Conservation (phyloP, 2,888 invertebrate genomes). For the Harpagoxenus sublaevis region DNA sequence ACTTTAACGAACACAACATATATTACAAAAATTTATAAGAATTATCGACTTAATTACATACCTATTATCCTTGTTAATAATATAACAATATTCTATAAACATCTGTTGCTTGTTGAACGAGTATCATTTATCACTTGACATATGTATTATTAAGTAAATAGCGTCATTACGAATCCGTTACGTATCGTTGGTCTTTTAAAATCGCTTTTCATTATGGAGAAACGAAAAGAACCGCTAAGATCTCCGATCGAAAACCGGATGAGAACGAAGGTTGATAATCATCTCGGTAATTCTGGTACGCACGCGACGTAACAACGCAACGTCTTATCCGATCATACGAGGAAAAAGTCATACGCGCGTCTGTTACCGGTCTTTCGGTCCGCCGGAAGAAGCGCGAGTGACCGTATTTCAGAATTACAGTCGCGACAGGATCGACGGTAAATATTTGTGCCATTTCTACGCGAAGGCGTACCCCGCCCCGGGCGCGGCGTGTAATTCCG, state of each 20-base stretch:
- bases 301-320: conserved; percentile 28
- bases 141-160: neutral
- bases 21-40: neutral
- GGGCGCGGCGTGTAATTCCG: conserved; percentile 62
- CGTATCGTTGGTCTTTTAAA: neutral
- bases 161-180: neutral
- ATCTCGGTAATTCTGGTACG: conserved; percentile 40
- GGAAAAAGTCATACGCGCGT: neutral
- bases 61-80: neutral
- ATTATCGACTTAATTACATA: neutral
- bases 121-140: neutral
- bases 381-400: conserved; percentile 30
- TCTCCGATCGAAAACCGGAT: neutral
- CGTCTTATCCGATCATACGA: conserved; percentile 13
- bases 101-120: neutral
- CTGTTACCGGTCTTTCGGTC: conserved; percentile 12
- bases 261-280: conserved; percentile 36
- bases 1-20: neutral
- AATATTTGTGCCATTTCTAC: conserved; percentile 70
- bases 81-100: neutral
- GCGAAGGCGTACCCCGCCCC: conserved; percentile 24
- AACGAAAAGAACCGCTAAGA: neutral
- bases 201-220: neutral
- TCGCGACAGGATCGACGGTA: conserved; percentile 63
- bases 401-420: conserved; percentile 74